These are phyloP conservation scores for Temnothorax longispinosus DNA, from an alignment of 1,140 invertebrate genomes.

Conservation along the genomic window DNA sequence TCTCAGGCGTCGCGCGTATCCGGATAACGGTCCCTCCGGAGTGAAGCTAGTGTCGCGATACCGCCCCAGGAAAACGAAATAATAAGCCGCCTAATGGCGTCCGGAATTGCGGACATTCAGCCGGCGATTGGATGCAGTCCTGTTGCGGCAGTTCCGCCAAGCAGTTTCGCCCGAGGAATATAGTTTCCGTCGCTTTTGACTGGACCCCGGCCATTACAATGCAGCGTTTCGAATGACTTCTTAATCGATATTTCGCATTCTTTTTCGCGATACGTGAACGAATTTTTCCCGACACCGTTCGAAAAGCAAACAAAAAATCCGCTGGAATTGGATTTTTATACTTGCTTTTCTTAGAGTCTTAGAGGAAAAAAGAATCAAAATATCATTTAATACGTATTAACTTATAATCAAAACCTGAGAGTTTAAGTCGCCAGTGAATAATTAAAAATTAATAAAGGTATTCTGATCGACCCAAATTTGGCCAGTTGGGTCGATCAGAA, in stretches of 20 bases:
- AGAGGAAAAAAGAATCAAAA: not conserved
- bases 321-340: not conserved
- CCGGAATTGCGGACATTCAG: constrained; percentile 80
- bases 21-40: constrained; percentile 71
- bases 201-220: constrained; percentile 43
- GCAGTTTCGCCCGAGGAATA: constrained; percentile 70
- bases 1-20: constrained; percentile 62
- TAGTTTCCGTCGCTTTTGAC: constrained; percentile 55
- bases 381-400: not conserved
- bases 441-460: no score
- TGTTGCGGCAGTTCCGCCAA: constrained; percentile 73
- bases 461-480: no score
- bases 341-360: not conserved
- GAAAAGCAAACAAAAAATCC: constrained; percentile 44
- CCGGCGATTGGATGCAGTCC: constrained; percentile 80
- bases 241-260: constrained; percentile 81
- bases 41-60: constrained; percentile 67
- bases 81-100: constrained; percentile 81
- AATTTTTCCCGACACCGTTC: constrained; percentile 23
- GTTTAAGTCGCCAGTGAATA: no score
- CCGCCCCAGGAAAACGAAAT: constrained; percentile 79
- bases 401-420: not conserved
- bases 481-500: no score
- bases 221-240: constrained; percentile 74
- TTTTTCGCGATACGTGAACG: constrained; percentile 40